Conservation (phyloP, 2,888 invertebrate species). For the Dexiosoma caninum region DNA sequence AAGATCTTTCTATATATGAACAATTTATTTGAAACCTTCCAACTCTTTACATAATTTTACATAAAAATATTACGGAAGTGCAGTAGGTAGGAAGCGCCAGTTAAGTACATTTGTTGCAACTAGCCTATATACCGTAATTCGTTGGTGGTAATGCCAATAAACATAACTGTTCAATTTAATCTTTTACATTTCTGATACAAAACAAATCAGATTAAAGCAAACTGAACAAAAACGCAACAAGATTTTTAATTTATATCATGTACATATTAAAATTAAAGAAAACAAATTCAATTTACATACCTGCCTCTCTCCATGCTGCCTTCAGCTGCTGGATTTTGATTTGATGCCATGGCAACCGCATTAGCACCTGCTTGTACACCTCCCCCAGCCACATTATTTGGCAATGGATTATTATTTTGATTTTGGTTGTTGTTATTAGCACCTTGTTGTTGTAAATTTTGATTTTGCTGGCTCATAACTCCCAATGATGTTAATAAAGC, state of each 20-base stretch:
- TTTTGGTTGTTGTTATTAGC: constrained; percentile 72
- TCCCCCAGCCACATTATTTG: constrained; percentile 56
- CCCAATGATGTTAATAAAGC: constrained; percentile 72
- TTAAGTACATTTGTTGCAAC: too few species aligned
- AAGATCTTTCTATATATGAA: too few species aligned
- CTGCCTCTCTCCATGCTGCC: constrained; percentile 76
- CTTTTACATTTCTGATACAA: background rate
- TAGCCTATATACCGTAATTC: too few species aligned
- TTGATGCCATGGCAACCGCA: constrained; percentile 62
- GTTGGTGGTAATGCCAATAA: too few species aligned
- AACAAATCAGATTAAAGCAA: background rate
- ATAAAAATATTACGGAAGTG: too few species aligned
- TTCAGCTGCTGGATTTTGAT: constrained; percentile 76
- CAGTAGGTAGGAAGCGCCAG: too few species aligned
- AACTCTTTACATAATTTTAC: too few species aligned
- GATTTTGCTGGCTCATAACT: constrained; percentile 64
- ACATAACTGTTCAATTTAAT: background rate
- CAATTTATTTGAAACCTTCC: too few species aligned
- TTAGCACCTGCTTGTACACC: constrained; percentile 59
- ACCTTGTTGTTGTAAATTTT: constrained; percentile 59
- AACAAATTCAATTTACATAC: constrained; percentile 61
- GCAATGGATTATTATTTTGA: constrained; percentile 67
- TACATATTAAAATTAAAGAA: background rate
- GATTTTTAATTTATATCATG: background rate
- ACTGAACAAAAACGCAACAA: constrained; percentile 3